These are phyloP conservation scores for Microtus ochrogaster DNA, from an alignment of 2,113 vertebrate species.

Conservation along the genomic window DNA sequence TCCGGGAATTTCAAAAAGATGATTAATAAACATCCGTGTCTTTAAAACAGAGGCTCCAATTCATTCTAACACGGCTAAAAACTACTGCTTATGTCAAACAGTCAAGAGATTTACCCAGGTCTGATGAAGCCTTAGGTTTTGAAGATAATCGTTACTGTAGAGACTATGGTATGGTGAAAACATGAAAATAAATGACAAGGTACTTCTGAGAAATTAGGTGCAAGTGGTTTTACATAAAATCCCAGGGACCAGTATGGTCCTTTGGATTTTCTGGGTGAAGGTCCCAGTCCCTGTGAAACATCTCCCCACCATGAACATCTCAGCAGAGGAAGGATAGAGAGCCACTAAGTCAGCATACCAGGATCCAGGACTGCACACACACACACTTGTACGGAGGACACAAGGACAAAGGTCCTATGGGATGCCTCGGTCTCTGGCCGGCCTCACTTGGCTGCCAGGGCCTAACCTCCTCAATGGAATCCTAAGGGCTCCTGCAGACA, in stretches of 20 bases:
- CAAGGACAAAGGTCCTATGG: not conserved
- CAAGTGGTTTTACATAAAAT: constrained; percentile 11
- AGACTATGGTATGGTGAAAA: not conserved
- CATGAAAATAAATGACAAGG: constrained; percentile 45
- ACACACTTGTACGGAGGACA: not conserved
- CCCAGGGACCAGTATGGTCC: not conserved
- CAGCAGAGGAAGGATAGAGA: not conserved
- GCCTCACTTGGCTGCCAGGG: not conserved
- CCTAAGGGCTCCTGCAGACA: not conserved
- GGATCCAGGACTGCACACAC: too few species aligned
- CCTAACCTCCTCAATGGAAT: not conserved
- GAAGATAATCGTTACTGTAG: not conserved
- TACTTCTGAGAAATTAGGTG: constrained; percentile 21
- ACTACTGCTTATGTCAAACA: constrained; percentile 32
- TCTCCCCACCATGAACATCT: not conserved
- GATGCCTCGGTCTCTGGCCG: not conserved
- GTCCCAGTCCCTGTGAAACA: not conserved
- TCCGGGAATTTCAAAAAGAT: not conserved
- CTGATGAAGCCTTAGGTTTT: constrained; percentile 18
- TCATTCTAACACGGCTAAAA: constrained; percentile 30
- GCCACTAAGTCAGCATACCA: not conserved
- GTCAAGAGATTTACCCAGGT: not conserved
- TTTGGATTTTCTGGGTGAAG: not conserved
- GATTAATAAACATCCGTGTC: not conserved
- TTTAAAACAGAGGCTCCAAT: constrained; percentile 29